These are phyloP conservation scores for Odobenus rosmarus DNA, from an alignment of 2,113 vertebrate species.

Conservation along the genomic window DNA sequence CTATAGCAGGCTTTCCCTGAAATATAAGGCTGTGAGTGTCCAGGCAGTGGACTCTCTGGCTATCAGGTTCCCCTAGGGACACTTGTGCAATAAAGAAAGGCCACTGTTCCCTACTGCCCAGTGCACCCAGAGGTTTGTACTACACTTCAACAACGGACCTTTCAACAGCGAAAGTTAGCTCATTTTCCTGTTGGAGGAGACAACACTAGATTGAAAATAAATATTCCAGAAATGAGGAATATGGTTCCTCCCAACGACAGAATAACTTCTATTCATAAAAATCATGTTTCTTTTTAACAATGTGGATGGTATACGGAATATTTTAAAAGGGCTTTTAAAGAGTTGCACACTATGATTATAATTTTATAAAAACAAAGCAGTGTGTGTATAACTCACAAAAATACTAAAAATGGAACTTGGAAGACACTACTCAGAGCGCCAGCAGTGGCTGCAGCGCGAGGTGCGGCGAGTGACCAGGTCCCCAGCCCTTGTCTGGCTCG, in stretches of 20 bases:
- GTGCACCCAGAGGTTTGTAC: fast-evolving
- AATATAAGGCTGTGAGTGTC: not conserved
- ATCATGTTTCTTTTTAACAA: not conserved
- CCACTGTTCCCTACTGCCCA: fast-evolving
- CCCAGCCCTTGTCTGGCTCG: not conserved
- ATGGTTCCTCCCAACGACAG: not conserved
- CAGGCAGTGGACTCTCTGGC: no score
- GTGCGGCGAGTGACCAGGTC: not conserved
- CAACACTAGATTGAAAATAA: not conserved
- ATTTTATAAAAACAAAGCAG: not conserved
- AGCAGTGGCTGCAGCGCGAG: not conserved
- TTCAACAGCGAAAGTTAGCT: no score
- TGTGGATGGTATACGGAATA: not conserved
- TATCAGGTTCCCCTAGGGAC: not conserved
- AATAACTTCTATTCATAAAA: not conserved
- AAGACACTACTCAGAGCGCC: not conserved
- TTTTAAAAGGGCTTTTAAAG: no score
- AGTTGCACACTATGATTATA: not conserved
- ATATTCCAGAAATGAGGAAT: not conserved
- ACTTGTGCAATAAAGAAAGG: not conserved
- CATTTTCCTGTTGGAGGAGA: not conserved
- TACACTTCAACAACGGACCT: fast-evolving
- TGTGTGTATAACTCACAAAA: not conserved
- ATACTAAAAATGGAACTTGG: not conserved
- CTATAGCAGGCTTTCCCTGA: fast-evolving